Evolutionary conservation across 2,113 vertebrate species (phyloP), one percentile per base, ranked within the genome.

Genomic region (Guaruba guarouba): DNA sequence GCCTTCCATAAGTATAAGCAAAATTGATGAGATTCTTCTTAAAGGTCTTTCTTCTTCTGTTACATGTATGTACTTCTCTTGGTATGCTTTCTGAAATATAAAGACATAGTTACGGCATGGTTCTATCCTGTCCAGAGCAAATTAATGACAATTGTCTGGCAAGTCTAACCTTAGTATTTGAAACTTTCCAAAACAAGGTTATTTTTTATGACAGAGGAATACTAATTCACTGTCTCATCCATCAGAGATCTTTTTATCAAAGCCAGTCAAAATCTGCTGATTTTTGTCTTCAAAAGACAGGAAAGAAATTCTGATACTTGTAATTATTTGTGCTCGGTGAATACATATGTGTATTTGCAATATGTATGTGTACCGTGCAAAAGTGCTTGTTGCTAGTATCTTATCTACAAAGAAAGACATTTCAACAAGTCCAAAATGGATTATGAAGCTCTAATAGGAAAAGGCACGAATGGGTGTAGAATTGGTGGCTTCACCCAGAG

Each of bases 161-260:
- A 95, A 85, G 78, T 90, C 57, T 85, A 35, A 37, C 22, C 44
- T 89, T 49, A 76, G 52, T 44, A 33, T 57, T 75, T 89, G 48
- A 67, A 84, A 57, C 18, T 81, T 71, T 62, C 17, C 46, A 37
- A 77, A 74, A 33, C 13, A 49, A 44, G 23, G 4, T 33, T 57
- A 37, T 41, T 67, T 73, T 64, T 52, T 54, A 31, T 77, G 49
- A 20, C 43, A 86, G 52, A 85, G 13, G 39, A 83, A 39, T 82
- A n/a, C 5, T 63, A 84, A 88, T 75, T 71, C 39, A 48, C 31
- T 49, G 8, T 29, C 46, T 89, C 11, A 63, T 41, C 24, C 5
- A 17, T 44, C 48, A 89, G 43, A 86, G 25, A 37, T 48, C 6
- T n/a, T 83, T 75, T 57, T 67, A 67, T 35, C 48, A 81, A 55